Conservation (phyloP, 2,113 vertebrate species). For the Microcebus jonahi region DNA sequence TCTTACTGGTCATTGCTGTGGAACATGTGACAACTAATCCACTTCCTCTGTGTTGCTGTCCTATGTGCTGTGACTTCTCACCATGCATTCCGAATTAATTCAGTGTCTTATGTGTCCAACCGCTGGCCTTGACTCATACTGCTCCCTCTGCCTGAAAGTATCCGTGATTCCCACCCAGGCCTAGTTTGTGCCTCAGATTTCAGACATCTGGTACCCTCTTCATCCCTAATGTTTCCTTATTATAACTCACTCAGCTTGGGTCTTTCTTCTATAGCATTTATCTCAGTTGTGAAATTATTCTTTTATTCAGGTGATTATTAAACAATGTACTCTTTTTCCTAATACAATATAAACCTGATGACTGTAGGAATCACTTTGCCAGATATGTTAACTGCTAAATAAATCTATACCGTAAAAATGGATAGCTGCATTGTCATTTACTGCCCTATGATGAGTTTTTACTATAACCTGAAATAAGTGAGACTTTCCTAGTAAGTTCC, state of each 20-base stretch:
- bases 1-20: neutral
- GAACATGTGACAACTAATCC: neutral
- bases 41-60: neutral
- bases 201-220: neutral
- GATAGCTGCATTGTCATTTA: neutral
- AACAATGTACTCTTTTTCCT: neutral
- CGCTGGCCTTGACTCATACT: accelerated
- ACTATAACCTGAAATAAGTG: neutral
- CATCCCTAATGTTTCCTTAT: neutral
- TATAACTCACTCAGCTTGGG: neutral
- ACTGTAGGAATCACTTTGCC: neutral
- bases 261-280: neutral
- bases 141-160: neutral
- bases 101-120: neutral
- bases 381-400: neutral
- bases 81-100: accelerated
- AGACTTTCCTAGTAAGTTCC: neutral
- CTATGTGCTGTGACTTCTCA: neutral
- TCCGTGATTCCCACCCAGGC: neutral
- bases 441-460: neutral
- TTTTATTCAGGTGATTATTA: neutral
- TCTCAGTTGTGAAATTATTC: slow-evolving; percentile 42
- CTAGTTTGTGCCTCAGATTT: neutral
- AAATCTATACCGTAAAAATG: neutral
- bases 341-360: neutral